phyloP scores from a whole-genome alignment of 2,888 invertebrate species.

The Thera obeliscata region DNA sequence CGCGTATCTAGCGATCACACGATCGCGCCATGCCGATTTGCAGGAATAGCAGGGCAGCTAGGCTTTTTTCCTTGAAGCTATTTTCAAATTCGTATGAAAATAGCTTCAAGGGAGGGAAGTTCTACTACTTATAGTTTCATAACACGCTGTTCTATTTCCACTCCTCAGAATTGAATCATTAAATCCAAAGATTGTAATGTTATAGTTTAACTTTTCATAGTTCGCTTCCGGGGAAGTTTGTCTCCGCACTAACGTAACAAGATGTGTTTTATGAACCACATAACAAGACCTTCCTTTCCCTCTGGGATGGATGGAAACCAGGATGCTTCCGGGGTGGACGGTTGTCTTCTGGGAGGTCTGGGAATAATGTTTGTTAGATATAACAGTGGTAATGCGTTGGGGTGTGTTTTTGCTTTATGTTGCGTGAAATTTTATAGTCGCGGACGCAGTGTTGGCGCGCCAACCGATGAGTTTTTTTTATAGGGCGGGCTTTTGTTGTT shows the following conservation, averaged over 20 bases:
- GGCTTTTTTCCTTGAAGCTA: too few species aligned
- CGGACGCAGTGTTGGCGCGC: constrained; percentile 59
- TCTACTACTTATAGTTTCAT: too few species aligned
- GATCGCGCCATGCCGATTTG: too few species aligned
- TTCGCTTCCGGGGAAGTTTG: constrained; percentile 73
- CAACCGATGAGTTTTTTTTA: constrained; percentile 42
- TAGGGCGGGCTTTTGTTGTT: constrained; percentile 29
- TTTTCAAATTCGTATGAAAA: too few species aligned
- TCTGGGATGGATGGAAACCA: constrained; percentile 13
- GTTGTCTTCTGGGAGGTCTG: constrained; percentile 51
- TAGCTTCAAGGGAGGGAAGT: too few species aligned
- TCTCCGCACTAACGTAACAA: constrained; percentile 74
- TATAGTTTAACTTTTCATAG: constrained; percentile 76
- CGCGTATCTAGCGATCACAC: too few species aligned
- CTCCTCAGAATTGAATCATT: constrained; percentile 22
- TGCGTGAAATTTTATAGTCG: constrained; percentile 82
- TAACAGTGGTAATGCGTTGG: constrained; percentile 74
- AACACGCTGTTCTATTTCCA: constrained; percentile 11
- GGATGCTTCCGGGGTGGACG: constrained; percentile 6
- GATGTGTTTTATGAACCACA: constrained; percentile 69
- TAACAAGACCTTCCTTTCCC: constrained; percentile 47
- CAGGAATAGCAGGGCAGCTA: too few species aligned
- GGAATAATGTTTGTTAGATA: constrained; percentile 61
- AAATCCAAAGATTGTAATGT: constrained; percentile 42
- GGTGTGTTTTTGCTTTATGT: constrained; percentile 85